phyloP scores from a whole-genome alignment of 2,797 vertebrate species.

The Selene dorsalis region DNA sequence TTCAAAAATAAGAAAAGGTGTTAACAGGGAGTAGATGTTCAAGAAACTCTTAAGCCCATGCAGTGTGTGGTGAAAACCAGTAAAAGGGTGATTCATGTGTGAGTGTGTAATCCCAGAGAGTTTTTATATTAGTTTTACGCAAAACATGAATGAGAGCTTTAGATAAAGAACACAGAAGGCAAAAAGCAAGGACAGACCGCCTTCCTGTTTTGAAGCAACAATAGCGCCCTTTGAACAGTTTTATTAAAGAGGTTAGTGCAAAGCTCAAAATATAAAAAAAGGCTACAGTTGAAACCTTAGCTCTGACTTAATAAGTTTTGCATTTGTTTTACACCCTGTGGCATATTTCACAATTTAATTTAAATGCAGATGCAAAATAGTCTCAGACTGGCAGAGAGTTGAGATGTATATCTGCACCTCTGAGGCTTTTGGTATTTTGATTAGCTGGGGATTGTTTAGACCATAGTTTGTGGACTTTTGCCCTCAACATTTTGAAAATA shows the following conservation, averaged over 20 bases:
- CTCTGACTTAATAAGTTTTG: conserved; percentile 20
- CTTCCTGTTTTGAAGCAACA: conserved; percentile 23
- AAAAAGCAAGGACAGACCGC: conserved; percentile 38
- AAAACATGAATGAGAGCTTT: conserved; percentile 35
- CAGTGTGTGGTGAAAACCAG: background rate
- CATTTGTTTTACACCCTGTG: background rate
- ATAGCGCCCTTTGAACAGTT: conserved; percentile 27
- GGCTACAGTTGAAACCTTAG: conserved; percentile 26
- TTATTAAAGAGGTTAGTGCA: conserved; percentile 61
- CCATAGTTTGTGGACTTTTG: conserved; percentile 4
- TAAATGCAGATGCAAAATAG: conserved; percentile 21
- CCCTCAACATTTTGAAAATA: background rate
- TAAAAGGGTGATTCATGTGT: conserved; percentile 17
- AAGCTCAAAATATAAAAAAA: conserved; percentile 38
- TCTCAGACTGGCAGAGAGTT: background rate
- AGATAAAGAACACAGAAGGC: conserved; percentile 31
- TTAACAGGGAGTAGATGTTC: conserved; percentile 7
- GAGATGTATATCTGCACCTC: conserved; percentile 14
- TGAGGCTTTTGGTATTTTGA: conserved; percentile 13
- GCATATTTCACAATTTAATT: conserved; percentile 25
- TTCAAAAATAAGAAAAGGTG: background rate
- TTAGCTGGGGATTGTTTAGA: background rate
- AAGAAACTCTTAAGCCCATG: conserved; percentile 8
- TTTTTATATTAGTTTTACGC: conserved; percentile 33
- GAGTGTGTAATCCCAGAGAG: conserved; percentile 23